Conservation (phyloP, 2,888 invertebrate species). For the Agrochola circellaris region DNA sequence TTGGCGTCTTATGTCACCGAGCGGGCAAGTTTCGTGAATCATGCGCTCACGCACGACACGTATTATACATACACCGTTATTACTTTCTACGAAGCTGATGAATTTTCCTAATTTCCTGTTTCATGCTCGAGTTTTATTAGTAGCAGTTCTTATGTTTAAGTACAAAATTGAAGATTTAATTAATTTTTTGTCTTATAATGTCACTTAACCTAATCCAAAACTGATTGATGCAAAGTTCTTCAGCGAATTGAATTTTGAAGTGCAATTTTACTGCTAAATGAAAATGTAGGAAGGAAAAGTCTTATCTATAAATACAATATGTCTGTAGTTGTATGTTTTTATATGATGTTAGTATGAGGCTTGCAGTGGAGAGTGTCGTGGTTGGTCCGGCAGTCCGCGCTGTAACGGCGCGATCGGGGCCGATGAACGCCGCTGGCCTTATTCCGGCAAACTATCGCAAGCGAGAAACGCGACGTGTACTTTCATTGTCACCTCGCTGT, state of each 20-base stretch:
- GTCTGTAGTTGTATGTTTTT: conserved; percentile 37
- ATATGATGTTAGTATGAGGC: conserved; percentile 48
- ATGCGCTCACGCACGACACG: conserved; percentile 78
- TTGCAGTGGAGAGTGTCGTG: conserved; percentile 63
- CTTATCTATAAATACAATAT: conserved; percentile 40
- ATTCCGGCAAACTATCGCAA: conserved; percentile 88
- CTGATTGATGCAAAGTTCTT: conserved; percentile 2
- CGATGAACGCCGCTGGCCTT: conserved; percentile 90
- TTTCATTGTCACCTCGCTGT: conserved; percentile 87
- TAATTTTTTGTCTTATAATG: neutral
- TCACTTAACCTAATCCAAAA: neutral
- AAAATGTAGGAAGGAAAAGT: conserved; percentile 39
- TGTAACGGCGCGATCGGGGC: conserved; percentile 87
- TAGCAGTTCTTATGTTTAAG: neutral
- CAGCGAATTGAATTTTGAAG: neutral
- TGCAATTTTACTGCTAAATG: conserved; percentile 1
- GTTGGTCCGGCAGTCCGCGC: conserved; percentile 69
- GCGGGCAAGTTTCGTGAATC: conserved; percentile 85
- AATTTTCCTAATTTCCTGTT: conserved; percentile 72
- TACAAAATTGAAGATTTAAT: neutral
- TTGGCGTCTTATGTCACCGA: conserved; percentile 89
- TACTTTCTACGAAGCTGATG: conserved; percentile 85
- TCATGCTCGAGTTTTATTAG: conserved; percentile 53
- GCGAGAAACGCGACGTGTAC: conserved; percentile 87
- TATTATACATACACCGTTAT: conserved; percentile 85